Conservation (phyloP, 2,113 vertebrate species). For the Aegotheles bennettii region DNA sequence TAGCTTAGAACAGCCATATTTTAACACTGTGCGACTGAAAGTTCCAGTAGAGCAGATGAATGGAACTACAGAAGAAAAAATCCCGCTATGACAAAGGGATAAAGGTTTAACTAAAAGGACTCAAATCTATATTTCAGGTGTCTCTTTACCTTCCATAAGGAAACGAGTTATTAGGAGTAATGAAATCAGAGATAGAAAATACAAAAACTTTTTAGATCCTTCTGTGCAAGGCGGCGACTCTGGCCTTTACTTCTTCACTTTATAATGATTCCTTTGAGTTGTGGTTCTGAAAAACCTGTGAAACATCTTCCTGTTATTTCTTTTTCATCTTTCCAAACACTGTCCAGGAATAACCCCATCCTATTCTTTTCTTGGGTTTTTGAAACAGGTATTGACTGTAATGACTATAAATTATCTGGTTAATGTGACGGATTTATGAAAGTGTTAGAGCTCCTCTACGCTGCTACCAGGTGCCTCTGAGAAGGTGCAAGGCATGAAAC, state of each 20-base stretch:
- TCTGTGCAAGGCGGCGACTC: constrained; percentile 61
- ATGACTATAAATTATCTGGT: constrained; percentile 59
- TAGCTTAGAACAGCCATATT: constrained; percentile 73
- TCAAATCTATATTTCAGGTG: constrained; percentile 69
- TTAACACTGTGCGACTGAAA: constrained; percentile 71
- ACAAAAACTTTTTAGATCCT: constrained; percentile 75
- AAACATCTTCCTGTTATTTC: constrained; percentile 73
- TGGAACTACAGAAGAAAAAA: constrained; percentile 71
- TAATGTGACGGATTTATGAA: constrained; percentile 38
- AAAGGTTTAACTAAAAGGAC: constrained; percentile 72
- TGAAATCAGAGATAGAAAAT: constrained; percentile 70
- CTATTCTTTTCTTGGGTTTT: constrained; percentile 65
- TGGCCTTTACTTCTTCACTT: constrained; percentile 70
- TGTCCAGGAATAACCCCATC: constrained; percentile 68
- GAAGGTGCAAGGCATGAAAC: constrained; percentile 1
- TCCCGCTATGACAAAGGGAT: constrained; percentile 65
- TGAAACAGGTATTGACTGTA: constrained; percentile 64
- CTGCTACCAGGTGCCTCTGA: constrained; percentile 50
- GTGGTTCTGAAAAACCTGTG: constrained; percentile 69
- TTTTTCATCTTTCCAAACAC: constrained; percentile 73
- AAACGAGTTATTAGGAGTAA: constrained; percentile 74
- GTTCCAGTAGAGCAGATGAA: constrained; percentile 75
- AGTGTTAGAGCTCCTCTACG: constrained; percentile 74
- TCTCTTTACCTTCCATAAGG: constrained; percentile 71
- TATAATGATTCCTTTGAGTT: constrained; percentile 72